Evolutionary conservation across 1,140 invertebrate species (phyloP).

Genomic region (Conus ventricosus): DNA sequence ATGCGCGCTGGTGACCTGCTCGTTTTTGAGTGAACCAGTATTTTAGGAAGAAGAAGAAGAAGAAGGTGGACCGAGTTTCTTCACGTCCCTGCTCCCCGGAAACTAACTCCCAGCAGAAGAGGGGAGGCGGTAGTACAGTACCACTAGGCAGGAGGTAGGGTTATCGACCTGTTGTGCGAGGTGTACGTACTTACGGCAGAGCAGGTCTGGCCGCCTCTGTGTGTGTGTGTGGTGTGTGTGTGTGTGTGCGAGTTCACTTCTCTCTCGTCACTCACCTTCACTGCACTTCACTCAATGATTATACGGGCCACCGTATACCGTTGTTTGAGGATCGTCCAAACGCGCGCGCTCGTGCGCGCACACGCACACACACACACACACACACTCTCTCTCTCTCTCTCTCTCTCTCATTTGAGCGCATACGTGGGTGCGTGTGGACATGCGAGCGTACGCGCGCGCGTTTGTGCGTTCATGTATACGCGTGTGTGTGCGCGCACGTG

Average conservation of each 20-base stretch:
- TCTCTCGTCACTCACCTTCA: neutral
- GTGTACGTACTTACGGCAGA: neutral
- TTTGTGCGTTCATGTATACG: neutral
- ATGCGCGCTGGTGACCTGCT: too few species aligned
- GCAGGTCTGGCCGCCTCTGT: neutral
- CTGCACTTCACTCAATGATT: neutral
- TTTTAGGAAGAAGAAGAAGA: too few species aligned
- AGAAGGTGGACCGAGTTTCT: too few species aligned
- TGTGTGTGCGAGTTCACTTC: neutral
- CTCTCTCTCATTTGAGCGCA: neutral
- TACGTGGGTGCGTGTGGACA: neutral
- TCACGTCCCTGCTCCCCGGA: too few species aligned
- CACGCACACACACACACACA: slow-evolving; percentile 8
- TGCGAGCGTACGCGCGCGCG: too few species aligned
- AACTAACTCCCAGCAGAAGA: too few species aligned
- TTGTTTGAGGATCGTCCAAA: neutral
- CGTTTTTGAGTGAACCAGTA: too few species aligned
- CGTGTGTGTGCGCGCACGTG: neutral
- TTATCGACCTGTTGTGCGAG: neutral
- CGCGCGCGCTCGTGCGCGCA: neutral
- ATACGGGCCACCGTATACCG: neutral
- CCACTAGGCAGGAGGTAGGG: too few species aligned
- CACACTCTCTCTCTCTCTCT: neutral
- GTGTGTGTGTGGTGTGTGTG: too few species aligned
- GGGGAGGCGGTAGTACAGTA: too few species aligned